Evolutionary conservation across 1,140 invertebrate genomes (phyloP).

Genomic region (Bombus balteatus): DNA sequence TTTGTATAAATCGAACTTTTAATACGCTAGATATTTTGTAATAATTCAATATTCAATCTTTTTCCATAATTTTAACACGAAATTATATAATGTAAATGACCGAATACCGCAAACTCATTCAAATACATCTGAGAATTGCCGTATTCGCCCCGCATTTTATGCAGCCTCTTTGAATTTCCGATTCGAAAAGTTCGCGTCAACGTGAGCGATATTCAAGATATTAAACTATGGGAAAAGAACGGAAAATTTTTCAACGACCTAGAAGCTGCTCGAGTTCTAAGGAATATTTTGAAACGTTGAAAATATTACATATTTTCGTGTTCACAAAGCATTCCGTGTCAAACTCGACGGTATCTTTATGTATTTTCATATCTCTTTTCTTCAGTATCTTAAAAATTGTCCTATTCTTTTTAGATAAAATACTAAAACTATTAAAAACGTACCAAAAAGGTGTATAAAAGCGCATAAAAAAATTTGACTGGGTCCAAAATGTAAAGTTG

Average conservation of each 20-base stretch:
- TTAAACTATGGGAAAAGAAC: neutral
- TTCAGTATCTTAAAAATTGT: neutral
- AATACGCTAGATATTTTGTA: neutral
- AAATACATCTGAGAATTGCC: neutral
- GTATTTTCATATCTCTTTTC: neutral
- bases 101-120: neutral
- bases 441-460: no score
- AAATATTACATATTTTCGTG: neutral
- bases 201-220: neutral
- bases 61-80: neutral
- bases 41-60: neutral
- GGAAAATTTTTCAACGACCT: neutral
- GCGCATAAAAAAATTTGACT: neutral
- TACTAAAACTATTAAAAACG: no score
- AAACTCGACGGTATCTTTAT: neutral
- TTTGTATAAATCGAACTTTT: neutral
- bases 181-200: slow-evolving; percentile 4
- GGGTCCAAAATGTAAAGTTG: neutral
- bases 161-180: slow-evolving; percentile 10
- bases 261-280: neutral
- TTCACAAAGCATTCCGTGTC: neutral
- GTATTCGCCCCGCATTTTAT: slow-evolving; percentile 11
- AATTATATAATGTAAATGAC: neutral
- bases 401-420: no score
- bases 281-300: neutral